Evolutionary conservation across 37 sponge, comb jelly and placozoan species (phyloP), one percentile per base, ranked within the genome.

Genomic region (Eunapius fragilis): DNA sequence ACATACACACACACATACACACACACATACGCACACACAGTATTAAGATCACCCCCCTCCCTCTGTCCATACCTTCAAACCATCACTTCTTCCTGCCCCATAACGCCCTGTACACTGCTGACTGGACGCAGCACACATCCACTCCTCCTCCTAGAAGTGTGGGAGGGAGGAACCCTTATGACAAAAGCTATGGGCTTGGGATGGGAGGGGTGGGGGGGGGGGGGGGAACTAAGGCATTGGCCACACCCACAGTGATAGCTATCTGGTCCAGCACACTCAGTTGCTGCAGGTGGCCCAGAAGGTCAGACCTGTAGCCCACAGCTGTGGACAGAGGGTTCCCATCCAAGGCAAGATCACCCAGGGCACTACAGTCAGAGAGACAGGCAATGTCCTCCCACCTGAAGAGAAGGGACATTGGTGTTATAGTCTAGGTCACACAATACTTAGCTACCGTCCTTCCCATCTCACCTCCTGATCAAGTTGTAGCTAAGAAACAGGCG

Each of bases 401-500:
- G 67, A 6, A 24, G 11, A 82, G 31, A 24, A 22, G 2, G 25
- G 32, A 0, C 41, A 41, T 9, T 41, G n/a, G n/a, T n/a, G n/a
- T n/a, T n/a, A n/a, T n/a, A n/a, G n/a, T n/a, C n/a, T n/a, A n/a
- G n/a, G n/a, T n/a, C 47, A 45, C 47, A 45, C 47, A 45, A 45
- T 9, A 45, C 47, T 32, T 71, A 41, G 1, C 23, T 2, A 25
- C 38, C 1, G 14, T 5, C 69, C 31, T 14, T 26, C 31, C 27
- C 0, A 85, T 31, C 70, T 82, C 50, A 93, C 94, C 83, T 86
- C 70, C 88, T 78, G 41, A 97, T 97, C 31, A 86, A 82, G 73
- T 98, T 98, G 50, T 96, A 89, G 32, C 96, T 92, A 30, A 98
- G 94, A 81, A 91, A 98, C 35, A 98, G 86, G 30, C 97, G 74